These are phyloP conservation scores for Toxotes chatareus DNA, from an alignment of 2,113 vertebrate genomes.

Conservation along the genomic window DNA sequence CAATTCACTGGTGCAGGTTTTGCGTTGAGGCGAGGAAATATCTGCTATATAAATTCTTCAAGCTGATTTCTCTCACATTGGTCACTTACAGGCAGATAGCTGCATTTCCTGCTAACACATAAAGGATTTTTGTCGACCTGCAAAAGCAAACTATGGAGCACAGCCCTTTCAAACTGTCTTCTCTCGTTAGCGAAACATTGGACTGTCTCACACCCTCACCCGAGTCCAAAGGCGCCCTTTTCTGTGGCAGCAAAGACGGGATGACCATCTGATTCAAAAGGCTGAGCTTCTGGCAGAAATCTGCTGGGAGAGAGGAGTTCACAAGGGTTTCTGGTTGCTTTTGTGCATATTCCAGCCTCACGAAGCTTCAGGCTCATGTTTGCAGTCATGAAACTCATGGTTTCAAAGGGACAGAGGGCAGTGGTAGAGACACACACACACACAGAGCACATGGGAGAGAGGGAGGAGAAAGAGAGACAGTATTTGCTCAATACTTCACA, in stretches of 20 bases:
- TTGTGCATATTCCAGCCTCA: constrained; percentile 11
- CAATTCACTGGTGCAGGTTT: background rate
- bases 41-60: background rate
- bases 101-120: constrained; percentile 1
- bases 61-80: constrained; percentile 1
- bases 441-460: background rate
- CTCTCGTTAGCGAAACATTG: constrained; percentile 20
- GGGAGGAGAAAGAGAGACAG: constrained; percentile 1
- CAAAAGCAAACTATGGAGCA: constrained; percentile 19
- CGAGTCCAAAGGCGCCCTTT: constrained; percentile 29
- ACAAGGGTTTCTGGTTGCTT: constrained; percentile 29
- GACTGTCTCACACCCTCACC: constrained; percentile 31
- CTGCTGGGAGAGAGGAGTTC: constrained; percentile 16
- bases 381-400: constrained; percentile 5
- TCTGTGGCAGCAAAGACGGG: constrained; percentile 8
- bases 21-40: background rate
- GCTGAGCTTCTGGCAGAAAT: constrained; percentile 28
- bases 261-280: constrained; percentile 45
- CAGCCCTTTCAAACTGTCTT: constrained; percentile 11
- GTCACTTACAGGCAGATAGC: constrained; percentile 5
- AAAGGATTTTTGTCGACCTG: constrained; percentile 4
- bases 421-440: constrained; percentile 11
- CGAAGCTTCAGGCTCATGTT: constrained; percentile 27
- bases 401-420: constrained; percentile 31
- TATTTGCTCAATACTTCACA: constrained; percentile 25